These are phyloP conservation scores for Caenorhabditis sp. DNA, from an alignment of 2,888 invertebrate genomes.

Conservation along the genomic window DNA sequence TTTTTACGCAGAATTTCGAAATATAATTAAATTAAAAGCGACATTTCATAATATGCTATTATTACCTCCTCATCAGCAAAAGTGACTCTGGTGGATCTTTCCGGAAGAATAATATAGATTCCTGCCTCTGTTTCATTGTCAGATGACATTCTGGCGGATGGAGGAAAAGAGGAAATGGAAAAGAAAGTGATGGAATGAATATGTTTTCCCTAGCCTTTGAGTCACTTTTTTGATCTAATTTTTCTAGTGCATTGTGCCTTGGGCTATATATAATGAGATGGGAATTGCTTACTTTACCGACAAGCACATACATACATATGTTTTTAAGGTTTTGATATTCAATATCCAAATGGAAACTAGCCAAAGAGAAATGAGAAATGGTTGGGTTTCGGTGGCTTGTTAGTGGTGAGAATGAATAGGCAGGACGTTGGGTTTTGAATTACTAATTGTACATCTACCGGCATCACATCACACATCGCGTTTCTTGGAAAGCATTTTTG, in stretches of 20 bases:
- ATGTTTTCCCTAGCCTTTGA: background rate
- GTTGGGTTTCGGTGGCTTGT: too few species aligned
- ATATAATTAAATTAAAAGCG: too few species aligned
- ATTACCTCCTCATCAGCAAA: conserved; percentile 65
- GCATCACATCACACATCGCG: background rate
- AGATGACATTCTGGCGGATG: conserved; percentile 20
- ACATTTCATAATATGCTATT: conserved; percentile 4
- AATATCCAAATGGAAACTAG: too few species aligned
- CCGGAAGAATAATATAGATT: conserved; percentile 39
- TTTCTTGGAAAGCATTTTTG: too few species aligned
- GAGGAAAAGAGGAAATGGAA: conserved; percentile 13
- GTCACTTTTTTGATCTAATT: conserved; percentile 34
- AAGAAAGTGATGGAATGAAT: conserved; percentile 21
- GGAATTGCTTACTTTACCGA: too few species aligned
- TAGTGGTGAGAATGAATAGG: conserved; percentile 15
- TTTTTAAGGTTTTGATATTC: too few species aligned
- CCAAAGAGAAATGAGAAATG: too few species aligned
- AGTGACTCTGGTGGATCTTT: conserved; percentile 60
- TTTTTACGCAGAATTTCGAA: too few species aligned
- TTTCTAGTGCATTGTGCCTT: conserved; percentile 19
- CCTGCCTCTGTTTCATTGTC: conserved; percentile 26
- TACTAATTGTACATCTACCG: conserved; percentile 26
- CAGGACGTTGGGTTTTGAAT: conserved; percentile 31
- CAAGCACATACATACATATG: too few species aligned
- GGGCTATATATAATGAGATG: too few species aligned